These are phyloP conservation scores for Anthophora plumipes DNA, from an alignment of 2,888 invertebrate genomes.

Conservation along the genomic window DNA sequence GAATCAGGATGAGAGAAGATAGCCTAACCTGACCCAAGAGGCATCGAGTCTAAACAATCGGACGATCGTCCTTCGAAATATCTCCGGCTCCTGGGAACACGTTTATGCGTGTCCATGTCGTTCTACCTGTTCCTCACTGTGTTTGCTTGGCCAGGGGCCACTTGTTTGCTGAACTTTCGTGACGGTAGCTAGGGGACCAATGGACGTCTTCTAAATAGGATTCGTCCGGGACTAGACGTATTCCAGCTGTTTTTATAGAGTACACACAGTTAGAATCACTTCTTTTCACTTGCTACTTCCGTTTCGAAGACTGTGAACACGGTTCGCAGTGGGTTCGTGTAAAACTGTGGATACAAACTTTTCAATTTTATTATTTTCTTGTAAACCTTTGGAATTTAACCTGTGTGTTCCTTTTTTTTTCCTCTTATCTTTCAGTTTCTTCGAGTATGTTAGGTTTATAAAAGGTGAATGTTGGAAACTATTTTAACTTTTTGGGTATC, in stretches of 20 bases:
- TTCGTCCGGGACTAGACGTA: background rate
- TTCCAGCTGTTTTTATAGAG: background rate
- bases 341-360: too few relatives aligned
- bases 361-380: too few relatives aligned
- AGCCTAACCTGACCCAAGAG: conserved; percentile 73
- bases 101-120: conserved; percentile 69
- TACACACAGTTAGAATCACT: too few relatives aligned
- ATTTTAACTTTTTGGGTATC: too few relatives aligned
- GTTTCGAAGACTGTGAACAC: too few relatives aligned
- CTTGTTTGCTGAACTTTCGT: conserved; percentile 38
- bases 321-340: too few relatives aligned
- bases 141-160: conserved; percentile 26
- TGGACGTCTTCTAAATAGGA: conserved; percentile 28
- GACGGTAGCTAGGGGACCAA: conserved; percentile 25
- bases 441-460: too few relatives aligned
- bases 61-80: conserved; percentile 76
- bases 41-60: conserved; percentile 79
- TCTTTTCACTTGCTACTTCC: too few relatives aligned
- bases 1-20: conserved; percentile 56
- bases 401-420: too few relatives aligned
- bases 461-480: too few relatives aligned
- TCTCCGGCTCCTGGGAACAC: conserved; percentile 77
- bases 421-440: too few relatives aligned
- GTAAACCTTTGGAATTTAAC: too few relatives aligned
- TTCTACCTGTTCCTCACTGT: conserved; percentile 47